Evolutionary conservation across 2,888 invertebrate genomes (phyloP).

Genomic region (Megamerina dolium): DNA sequence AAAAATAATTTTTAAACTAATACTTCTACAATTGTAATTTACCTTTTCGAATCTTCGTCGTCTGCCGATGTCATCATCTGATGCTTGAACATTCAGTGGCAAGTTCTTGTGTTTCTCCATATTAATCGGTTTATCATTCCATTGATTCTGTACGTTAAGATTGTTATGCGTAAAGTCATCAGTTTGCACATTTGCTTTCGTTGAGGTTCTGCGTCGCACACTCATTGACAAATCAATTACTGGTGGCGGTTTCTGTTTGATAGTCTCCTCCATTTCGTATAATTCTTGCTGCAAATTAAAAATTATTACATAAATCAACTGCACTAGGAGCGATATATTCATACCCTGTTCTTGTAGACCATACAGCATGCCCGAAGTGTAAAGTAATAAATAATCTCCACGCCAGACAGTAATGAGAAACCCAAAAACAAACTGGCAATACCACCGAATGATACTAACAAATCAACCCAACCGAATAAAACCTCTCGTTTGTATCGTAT

Average conservation of each 20-base stretch:
- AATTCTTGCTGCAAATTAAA: conserved; percentile 36
- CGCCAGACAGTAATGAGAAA: conserved; percentile 69
- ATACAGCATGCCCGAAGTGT: conserved; percentile 57
- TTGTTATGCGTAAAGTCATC: conserved; percentile 2
- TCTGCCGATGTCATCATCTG: conserved; percentile 13
- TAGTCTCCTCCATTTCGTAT: conserved; percentile 44
- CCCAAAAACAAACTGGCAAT: conserved; percentile 56
- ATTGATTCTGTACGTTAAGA: conserved; percentile 2
- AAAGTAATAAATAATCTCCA: conserved; percentile 73
- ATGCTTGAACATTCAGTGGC: conserved; percentile 12
- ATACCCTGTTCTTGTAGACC: conserved; percentile 47
- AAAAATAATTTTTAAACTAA: background rate
- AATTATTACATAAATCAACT: background rate
- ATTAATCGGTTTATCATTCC: conserved; percentile 11
- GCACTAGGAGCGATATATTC: background rate
- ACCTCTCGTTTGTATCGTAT: conserved; percentile 74
- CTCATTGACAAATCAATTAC: conserved; percentile 37
- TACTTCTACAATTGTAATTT: background rate
- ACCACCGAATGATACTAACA: conserved; percentile 58
- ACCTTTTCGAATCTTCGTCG: conserved; percentile 20
- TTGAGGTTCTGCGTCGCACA: conserved; percentile 20
- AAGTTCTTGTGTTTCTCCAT: conserved; percentile 12
- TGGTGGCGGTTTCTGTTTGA: conserved; percentile 39
- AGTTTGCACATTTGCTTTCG: background rate
- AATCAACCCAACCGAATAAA: conserved; percentile 77